phyloP scores from a whole-genome alignment of 2,888 invertebrate species.

The Spicauda simplicius region DNA sequence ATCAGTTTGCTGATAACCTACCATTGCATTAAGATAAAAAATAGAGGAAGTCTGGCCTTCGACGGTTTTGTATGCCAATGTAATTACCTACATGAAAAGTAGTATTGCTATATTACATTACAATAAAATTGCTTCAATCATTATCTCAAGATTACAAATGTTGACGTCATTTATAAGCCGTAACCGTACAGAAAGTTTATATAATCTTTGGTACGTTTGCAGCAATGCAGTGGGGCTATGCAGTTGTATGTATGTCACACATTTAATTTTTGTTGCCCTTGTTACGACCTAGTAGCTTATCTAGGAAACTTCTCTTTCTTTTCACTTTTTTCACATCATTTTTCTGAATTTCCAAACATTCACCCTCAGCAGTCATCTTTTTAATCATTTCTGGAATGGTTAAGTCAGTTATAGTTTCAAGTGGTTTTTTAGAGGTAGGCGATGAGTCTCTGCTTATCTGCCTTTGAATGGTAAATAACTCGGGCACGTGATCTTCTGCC shows the following conservation, averaged over 20 bases:
- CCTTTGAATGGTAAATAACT: conserved; percentile 63
- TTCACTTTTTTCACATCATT: conserved; percentile 71
- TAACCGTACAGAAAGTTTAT: conserved; percentile 58
- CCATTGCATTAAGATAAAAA: conserved; percentile 77
- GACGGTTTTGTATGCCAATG: conserved; percentile 63
- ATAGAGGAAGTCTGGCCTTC: conserved; percentile 72
- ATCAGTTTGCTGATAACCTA: conserved; percentile 78
- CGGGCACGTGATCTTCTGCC: conserved; percentile 73
- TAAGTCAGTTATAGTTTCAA: conserved; percentile 64
- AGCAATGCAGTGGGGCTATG: conserved; percentile 53
- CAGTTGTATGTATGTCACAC: neutral
- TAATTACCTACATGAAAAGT: conserved; percentile 45
- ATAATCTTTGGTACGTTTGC: conserved; percentile 77
- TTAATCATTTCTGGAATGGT: conserved; percentile 74
- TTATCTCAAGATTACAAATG: conserved; percentile 65
- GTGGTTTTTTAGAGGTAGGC: conserved; percentile 50
- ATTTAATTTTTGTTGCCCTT: conserved; percentile 56
- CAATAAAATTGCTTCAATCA: conserved; percentile 40
- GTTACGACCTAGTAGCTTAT: conserved; percentile 77
- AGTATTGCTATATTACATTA: conserved; percentile 43
- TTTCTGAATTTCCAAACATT: conserved; percentile 62
- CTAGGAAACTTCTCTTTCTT: conserved; percentile 78
- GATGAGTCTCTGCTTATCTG: conserved; percentile 63
- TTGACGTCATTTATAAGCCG: conserved; percentile 62
- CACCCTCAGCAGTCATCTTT: conserved; percentile 71